Percentiles rank a stretch among this genome's conserved stretches.
These are phyloP conservation scores for Poeciliopsis turrubarensis DNA, from an alignment of 2,113 vertebrate species.

Conservation along the genomic window DNA sequence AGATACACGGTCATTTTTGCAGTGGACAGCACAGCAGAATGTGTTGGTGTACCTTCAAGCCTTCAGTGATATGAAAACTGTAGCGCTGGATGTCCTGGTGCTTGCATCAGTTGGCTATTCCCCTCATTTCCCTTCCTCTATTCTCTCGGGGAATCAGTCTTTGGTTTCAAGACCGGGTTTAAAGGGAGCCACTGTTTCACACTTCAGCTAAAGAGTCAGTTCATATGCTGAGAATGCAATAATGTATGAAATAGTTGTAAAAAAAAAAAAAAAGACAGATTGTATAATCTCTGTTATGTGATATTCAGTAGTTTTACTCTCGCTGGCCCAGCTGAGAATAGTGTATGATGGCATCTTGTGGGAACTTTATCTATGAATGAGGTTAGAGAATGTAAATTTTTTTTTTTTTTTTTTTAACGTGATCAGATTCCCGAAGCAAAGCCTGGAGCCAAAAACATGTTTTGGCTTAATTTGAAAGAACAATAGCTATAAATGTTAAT, in stretches of 20 bases:
- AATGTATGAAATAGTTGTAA: constrained; percentile 52
- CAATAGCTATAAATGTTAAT: too few species aligned
- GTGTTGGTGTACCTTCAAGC: constrained; percentile 40
- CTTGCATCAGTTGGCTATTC: constrained; percentile 52
- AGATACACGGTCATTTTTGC: constrained; percentile 14
- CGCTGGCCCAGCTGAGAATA: constrained; percentile 2
- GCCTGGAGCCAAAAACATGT: too few species aligned
- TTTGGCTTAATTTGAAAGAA: too few species aligned
- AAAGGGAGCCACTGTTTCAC: constrained; percentile 44
- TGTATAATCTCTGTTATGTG: constrained; percentile 40
- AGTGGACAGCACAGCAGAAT: constrained; percentile 4
- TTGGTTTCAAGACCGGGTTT: constrained; percentile 39
- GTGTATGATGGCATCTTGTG: constrained; percentile 8
- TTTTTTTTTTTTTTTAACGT: too few species aligned
- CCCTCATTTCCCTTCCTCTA: constrained; percentile 9
- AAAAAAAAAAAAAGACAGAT: not conserved
- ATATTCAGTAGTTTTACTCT: constrained; percentile 26
- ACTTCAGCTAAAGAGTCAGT: constrained; percentile 52
- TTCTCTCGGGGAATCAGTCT: constrained; percentile 38
- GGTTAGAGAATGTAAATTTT: too few species aligned
- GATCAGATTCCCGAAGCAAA: too few species aligned
- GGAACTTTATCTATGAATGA: too few species aligned
- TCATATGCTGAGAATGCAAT: constrained; percentile 38
- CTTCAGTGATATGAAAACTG: constrained; percentile 46
- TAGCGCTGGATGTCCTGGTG: constrained; percentile 46